A percentile compares a stretch with the other conserved stretches of the same genome.
phyloP scores from a whole-genome alignment of 2,113 vertebrate genomes.

The Panurus biarmicus region DNA sequence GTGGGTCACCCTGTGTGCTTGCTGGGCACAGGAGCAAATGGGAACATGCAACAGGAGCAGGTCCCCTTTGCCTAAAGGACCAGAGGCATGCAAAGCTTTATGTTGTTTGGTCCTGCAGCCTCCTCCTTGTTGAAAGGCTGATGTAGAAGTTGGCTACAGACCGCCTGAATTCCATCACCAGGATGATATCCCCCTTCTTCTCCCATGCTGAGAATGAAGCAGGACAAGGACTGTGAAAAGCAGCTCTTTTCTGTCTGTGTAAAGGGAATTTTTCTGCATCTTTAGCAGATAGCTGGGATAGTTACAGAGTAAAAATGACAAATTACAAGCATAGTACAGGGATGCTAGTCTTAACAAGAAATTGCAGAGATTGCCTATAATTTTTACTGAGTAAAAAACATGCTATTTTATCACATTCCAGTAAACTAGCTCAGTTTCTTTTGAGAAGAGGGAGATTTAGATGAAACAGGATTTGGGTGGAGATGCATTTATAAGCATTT shows the following conservation, averaged over 20 bases:
- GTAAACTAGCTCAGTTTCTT: neutral
- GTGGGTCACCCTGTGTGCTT: neutral
- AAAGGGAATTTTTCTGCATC: neutral
- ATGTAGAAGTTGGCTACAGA: neutral
- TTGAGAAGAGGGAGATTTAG: neutral
- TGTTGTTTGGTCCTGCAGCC: neutral
- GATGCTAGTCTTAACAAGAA: neutral
- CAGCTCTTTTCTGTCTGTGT: neutral
- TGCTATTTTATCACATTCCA: neutral
- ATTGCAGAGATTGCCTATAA: constrained; percentile 2
- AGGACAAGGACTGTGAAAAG: neutral
- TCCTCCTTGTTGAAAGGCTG: fast-evolving
- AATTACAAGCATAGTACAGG: neutral
- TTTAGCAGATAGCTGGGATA: neutral
- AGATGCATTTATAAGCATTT: neutral
- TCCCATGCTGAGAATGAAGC: neutral
- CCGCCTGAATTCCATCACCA: neutral
- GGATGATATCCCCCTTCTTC: neutral
- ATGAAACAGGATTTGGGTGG: neutral
- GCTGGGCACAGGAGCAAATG: neutral
- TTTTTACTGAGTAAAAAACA: neutral
- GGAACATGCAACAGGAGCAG: neutral
- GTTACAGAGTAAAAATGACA: neutral
- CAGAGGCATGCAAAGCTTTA: neutral
- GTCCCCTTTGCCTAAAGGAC: neutral